These are phyloP conservation scores for Diloba caeruleocephala DNA, from an alignment of 2,888 invertebrate species.

Conservation along the genomic window DNA sequence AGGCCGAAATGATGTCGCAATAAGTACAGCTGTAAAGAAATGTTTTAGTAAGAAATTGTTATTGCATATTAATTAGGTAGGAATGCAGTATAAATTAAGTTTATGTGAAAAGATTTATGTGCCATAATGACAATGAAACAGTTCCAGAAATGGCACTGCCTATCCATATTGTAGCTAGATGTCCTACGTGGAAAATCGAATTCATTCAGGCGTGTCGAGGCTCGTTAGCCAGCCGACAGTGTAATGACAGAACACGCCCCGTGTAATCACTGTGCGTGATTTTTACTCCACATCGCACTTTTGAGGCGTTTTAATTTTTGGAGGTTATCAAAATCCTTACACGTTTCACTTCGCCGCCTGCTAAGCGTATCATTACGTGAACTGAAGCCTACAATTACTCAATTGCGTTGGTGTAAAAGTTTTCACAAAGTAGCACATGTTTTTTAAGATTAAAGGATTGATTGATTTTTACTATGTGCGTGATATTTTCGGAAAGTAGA, in stretches of 20 bases:
- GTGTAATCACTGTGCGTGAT: constrained; percentile 78
- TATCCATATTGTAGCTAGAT: constrained; percentile 7
- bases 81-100: neutral
- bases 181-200: constrained; percentile 48
- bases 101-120: constrained; percentile 6
- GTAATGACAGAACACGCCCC: constrained; percentile 83
- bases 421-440: constrained; percentile 67
- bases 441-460: constrained; percentile 60
- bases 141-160: constrained; percentile 8
- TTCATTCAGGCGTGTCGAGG: constrained; percentile 46
- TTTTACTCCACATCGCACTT: constrained; percentile 83
- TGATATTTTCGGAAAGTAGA: constrained; percentile 56
- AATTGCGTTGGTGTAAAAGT: constrained; percentile 68
- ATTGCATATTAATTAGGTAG: neutral
- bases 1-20: too few species aligned
- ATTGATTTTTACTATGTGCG: constrained; percentile 70
- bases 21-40: constrained; percentile 1
- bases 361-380: constrained; percentile 81
- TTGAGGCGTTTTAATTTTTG: constrained; percentile 80
- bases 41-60: constrained; percentile 1
- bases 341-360: constrained; percentile 68
- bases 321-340: constrained; percentile 78
- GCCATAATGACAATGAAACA: neutral
- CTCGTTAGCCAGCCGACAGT: constrained; percentile 76
- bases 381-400: constrained; percentile 77